Percentiles rank a stretch among this genome's conserved stretches.
Evolutionary conservation across 2,888 invertebrate species (phyloP).

Genomic region (Lasioglossum pauxillum): DNA sequence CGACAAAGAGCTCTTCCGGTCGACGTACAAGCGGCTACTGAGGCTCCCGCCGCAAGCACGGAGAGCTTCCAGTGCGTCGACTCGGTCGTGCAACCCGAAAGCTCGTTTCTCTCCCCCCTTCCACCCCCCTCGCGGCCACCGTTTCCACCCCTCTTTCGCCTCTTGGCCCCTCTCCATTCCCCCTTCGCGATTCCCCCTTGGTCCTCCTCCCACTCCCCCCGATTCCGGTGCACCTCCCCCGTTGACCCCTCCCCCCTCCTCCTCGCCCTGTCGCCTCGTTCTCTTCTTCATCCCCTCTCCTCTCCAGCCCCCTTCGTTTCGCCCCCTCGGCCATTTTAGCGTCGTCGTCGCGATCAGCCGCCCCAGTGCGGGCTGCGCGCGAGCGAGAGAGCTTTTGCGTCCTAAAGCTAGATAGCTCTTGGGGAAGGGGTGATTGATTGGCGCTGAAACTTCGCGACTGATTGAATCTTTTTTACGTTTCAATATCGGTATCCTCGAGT

Average conservation of each 20-base stretch:
- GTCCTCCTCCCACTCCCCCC: not conserved
- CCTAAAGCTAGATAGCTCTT: slow-evolving; percentile 62
- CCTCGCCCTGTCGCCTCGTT: slow-evolving; percentile 51
- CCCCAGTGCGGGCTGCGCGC: slow-evolving; percentile 73
- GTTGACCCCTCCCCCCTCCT: slow-evolving; percentile 43
- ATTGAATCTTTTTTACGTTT: slow-evolving; percentile 84
- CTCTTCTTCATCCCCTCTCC: slow-evolving; percentile 49
- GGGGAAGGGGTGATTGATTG: slow-evolving; percentile 81
- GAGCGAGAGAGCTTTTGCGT: slow-evolving; percentile 72
- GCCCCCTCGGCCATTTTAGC: slow-evolving; percentile 78
- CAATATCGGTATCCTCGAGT: slow-evolving; percentile 79
- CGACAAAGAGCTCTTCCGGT: slow-evolving; percentile 74
- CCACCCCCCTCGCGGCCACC: not conserved
- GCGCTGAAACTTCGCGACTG: slow-evolving; percentile 83
- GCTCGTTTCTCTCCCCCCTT: slow-evolving; percentile 63
- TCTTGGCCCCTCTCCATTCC: not conserved
- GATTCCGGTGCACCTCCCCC: slow-evolving; percentile 1
- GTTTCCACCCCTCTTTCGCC: not conserved
- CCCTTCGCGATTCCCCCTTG: slow-evolving; percentile 51
- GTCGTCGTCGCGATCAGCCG: slow-evolving; percentile 76
- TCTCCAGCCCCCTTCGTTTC: slow-evolving; percentile 28
- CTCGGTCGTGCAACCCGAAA: slow-evolving; percentile 78
- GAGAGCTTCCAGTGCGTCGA: slow-evolving; percentile 83
- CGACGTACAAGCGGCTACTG: slow-evolving; percentile 83
- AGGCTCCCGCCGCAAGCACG: slow-evolving; percentile 83